Conservation (phyloP, 2,888 invertebrate species). For the Notodonta ziczac region DNA sequence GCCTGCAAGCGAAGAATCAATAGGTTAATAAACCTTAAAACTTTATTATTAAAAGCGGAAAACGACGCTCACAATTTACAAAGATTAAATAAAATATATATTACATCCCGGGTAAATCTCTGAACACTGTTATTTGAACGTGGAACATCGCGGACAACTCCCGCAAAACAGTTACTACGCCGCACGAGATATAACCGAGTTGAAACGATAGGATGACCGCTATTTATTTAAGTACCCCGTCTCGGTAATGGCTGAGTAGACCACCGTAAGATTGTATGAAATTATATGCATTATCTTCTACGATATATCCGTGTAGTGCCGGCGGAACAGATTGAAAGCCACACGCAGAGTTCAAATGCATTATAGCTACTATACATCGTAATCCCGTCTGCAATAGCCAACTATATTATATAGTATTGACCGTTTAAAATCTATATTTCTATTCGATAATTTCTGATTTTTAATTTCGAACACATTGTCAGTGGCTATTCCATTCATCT, state of each 20-base stretch:
- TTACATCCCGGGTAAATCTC: background rate
- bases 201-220: background rate
- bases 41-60: too few species aligned
- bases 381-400: too few species aligned
- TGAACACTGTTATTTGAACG: background rate
- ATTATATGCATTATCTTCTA: background rate
- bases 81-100: background rate
- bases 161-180: conserved; percentile 1
- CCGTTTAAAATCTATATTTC: too few species aligned
- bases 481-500: too few species aligned
- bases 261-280: conserved; percentile 1
- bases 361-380: too few species aligned
- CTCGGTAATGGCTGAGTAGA: background rate
- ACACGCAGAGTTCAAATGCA: too few species aligned
- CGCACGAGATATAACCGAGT: conserved; percentile 4
- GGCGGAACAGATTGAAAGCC: too few species aligned
- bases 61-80: background rate
- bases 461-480: too few species aligned
- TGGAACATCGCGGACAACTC: background rate
- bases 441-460: too few species aligned
- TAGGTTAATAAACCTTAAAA: too few species aligned
- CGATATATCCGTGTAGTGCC: background rate
- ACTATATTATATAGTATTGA: too few species aligned
- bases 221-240: conserved; percentile 2
- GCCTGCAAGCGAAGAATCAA: too few species aligned